Evolutionary conservation across 2,888 invertebrate genomes (phyloP), one percentile per base, ranked within the genome.

Genomic region (Spisula solida): DNA sequence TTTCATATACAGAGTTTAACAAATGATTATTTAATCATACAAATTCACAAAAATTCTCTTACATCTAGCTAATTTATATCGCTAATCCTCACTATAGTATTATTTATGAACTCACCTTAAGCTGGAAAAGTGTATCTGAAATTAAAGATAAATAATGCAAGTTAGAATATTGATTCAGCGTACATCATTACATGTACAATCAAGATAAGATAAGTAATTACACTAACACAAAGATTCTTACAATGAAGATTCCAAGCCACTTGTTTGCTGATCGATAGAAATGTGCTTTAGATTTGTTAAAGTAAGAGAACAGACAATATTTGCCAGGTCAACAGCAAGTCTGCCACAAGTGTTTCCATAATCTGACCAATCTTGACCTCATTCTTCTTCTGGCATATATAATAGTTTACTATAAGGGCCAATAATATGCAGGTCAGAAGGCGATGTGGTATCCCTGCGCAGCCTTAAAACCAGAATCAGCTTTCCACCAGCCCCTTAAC

Each of bases 91-190:
- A 55, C 18, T 14, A 20, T 14, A 55, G n/a, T n/a, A 18, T 14
- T 55, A n/a, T n/a, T 78, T 51, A 55, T 25, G 14, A 80, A 93
- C 94, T 93, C 90, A 96, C 96, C 94, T 92, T 93, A 25, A 96
- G 87, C 87, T 96, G 95, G 92, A 96, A 96, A 51, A 96, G 85
- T 75, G 93, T 94, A 89, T 96, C 96, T 96, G 95, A 92, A 95
- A 95, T 84, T 79, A 89, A 86, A 94, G 88, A 60, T n/a, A 20
- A 60, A 66, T 25, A 66, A 66, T 25, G 20, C 25, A 60, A 6
- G 20, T 20, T 20, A 55, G 60, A 5, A 20, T 60, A n/a, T 60
- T 20, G 25, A 60, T 60, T 60, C 14, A n/a, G 20, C 20, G 4
- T 55, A 4, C 18, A 18, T 55, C 2, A 55, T 20, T 4, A 20